phyloP scores from a whole-genome alignment of 2,113 vertebrate genomes.

The Motacilla alba region DNA sequence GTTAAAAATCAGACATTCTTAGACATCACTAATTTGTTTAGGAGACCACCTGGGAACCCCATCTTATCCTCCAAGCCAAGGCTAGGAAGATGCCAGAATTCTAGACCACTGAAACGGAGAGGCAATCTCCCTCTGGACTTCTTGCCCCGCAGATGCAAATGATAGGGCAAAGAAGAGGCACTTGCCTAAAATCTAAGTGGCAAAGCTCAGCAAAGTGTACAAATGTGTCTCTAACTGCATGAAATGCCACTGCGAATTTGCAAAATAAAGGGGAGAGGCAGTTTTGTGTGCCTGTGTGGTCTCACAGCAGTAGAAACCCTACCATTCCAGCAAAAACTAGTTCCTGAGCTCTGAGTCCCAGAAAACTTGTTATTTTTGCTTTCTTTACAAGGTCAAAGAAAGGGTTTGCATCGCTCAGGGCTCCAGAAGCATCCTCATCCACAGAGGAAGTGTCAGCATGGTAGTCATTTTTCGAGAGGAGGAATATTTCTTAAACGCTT shows the following conservation, averaged over 20 bases:
- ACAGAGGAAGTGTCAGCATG: fast-evolving
- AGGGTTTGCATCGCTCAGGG: not conserved
- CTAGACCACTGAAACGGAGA: no score
- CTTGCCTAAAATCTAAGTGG: not conserved
- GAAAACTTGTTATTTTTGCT: not conserved
- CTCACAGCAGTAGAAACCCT: not conserved
- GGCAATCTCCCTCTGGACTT: not conserved
- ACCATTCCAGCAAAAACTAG: not conserved
- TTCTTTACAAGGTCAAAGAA: not conserved
- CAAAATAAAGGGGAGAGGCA: not conserved
- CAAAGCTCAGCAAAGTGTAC: not conserved
- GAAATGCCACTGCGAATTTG: not conserved
- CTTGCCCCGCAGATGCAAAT: not conserved
- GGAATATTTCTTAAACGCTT: not conserved
- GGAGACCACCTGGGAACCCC: not conserved
- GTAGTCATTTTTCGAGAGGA: not conserved
- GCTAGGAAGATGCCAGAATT: not conserved
- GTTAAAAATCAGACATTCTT: not conserved
- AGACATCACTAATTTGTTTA: not conserved
- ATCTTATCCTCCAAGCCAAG: not conserved
- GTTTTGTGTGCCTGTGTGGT: not conserved
- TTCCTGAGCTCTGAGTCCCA: not conserved
- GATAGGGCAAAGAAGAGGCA: not conserved
- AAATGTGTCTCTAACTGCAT: not conserved
- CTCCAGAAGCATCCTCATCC: not conserved